These are phyloP conservation scores for Pluvianellus socialis DNA, from an alignment of 2,113 vertebrate species.

Conservation along the genomic window DNA sequence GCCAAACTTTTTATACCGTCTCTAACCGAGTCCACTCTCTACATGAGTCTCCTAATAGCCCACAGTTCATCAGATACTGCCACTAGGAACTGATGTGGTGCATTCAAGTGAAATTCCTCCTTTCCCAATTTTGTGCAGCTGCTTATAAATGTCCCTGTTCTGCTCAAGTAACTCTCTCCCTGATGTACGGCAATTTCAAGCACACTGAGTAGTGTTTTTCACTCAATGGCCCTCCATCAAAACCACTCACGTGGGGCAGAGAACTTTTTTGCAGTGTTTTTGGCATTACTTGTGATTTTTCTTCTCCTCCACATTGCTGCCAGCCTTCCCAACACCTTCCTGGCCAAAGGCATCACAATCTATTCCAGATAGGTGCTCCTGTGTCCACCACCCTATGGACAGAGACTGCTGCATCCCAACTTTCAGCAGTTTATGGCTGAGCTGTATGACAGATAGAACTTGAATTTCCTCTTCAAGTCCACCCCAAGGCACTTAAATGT, in stretches of 20 bases:
- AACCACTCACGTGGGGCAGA: background rate
- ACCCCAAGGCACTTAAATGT: background rate
- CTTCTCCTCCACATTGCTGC: background rate
- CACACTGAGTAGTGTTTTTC: background rate
- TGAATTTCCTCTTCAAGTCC: background rate
- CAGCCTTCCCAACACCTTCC: background rate
- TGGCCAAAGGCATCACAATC: background rate
- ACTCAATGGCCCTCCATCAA: background rate
- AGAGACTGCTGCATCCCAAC: background rate
- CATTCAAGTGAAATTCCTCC: background rate
- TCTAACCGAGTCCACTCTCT: background rate
- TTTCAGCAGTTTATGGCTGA: background rate
- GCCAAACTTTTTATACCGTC: background rate
- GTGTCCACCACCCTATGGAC: background rate
- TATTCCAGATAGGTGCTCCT: background rate
- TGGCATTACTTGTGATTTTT: background rate
- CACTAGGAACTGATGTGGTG: background rate
- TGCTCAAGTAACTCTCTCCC: background rate
- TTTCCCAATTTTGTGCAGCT: background rate
- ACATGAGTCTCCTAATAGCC: background rate
- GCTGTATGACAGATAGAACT: background rate
- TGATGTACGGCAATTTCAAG: background rate
- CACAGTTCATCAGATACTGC: background rate
- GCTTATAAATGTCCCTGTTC: background rate
- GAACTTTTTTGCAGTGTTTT: background rate